A percentile compares a stretch with the other conserved stretches of the same genome.
Conservation (phyloP, 2,797 vertebrate species). For the Craterocephalus amniculus region DNA sequence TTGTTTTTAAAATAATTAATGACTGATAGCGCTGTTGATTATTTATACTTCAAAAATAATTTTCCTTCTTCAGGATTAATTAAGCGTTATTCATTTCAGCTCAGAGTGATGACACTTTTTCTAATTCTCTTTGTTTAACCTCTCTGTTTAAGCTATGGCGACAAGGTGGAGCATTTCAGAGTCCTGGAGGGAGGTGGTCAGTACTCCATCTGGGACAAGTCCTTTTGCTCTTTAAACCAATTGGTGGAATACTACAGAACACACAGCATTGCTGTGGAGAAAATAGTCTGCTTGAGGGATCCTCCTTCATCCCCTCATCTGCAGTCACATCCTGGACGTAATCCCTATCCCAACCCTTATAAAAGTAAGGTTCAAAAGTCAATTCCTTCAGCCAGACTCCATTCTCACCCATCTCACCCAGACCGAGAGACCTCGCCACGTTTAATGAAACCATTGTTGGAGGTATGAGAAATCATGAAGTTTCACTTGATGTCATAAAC, state of each 20-base stretch:
- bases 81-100: no score
- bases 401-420: conserved; percentile 36
- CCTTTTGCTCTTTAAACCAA: conserved; percentile 89
- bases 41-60: no score
- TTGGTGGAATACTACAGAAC: conserved; percentile 91
- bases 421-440: conserved; percentile 36
- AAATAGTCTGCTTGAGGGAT: conserved; percentile 76
- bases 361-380: conserved; percentile 63
- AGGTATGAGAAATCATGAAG: conserved; percentile 46
- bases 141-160: conserved; percentile 75
- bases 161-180: conserved; percentile 90
- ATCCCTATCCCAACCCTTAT: conserved; percentile 76
- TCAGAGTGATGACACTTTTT: background rate
- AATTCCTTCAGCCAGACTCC: conserved; percentile 31
- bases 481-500: background rate
- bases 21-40: no score
- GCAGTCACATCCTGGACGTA: conserved; percentile 36
- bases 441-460: conserved; percentile 33
- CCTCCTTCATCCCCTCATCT: conserved; percentile 48
- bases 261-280: conserved; percentile 84
- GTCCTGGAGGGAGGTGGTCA: conserved; percentile 87
- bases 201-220: conserved; percentile 92
- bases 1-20: no score
- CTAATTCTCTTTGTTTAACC: background rate
- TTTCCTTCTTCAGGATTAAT: no score